These are phyloP conservation scores for Odontocolon sp. DNA, from an alignment of 2,888 invertebrate genomes.

Conservation along the genomic window DNA sequence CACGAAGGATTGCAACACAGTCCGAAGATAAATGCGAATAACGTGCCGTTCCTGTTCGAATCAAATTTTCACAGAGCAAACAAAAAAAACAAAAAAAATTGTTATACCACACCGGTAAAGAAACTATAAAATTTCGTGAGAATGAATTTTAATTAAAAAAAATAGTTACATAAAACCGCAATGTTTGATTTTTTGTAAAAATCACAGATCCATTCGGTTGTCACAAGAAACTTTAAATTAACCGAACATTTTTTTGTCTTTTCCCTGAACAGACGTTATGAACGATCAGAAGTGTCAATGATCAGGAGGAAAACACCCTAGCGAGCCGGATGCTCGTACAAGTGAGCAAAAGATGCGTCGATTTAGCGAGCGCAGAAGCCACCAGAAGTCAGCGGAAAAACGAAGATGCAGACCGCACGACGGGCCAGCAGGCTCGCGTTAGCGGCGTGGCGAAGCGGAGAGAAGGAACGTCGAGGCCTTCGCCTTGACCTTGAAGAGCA, in stretches of 20 bases:
- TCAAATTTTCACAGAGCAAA: no score
- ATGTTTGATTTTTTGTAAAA: no score
- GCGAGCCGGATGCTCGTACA: no score
- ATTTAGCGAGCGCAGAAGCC: no score
- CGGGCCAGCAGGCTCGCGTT: constrained; percentile 57
- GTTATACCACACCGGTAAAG: no score
- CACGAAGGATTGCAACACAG: constrained; percentile 5
- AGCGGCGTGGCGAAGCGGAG: constrained; percentile 12
- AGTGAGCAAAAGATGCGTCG: no score
- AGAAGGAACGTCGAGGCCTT: constrained; percentile 66
- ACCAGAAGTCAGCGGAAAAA: neutral
- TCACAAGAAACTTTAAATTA: neutral
- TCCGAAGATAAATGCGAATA: constrained; percentile 16
- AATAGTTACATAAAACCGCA: no score
- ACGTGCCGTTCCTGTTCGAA: no score
- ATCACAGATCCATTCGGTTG: no score
- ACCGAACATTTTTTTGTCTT: neutral
- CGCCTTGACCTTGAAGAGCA: constrained; percentile 74
- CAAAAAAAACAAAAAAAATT: no score
- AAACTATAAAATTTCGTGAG: no score
- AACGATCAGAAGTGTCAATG: constrained; percentile 39
- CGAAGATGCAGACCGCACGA: constrained; percentile 56
- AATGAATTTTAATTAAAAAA: no score
- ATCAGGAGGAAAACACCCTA: constrained; percentile 24
- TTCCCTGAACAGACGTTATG: neutral